Conservation (phyloP, 2,888 invertebrate species). For the Bembecia ichneumoniformis region DNA sequence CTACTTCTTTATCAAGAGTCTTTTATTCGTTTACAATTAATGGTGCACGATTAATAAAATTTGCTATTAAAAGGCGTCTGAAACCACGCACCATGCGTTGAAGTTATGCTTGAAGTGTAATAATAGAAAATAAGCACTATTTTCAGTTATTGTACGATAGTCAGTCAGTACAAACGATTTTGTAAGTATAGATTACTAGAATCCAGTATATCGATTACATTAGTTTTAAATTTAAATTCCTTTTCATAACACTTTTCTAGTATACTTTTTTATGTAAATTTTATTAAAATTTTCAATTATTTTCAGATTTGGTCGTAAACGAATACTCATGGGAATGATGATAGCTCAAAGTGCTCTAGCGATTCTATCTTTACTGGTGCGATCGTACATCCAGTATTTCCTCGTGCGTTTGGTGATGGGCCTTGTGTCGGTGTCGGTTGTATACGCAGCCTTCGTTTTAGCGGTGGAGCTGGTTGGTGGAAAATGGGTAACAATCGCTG, state of each 20-base stretch:
- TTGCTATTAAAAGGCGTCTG: no score
- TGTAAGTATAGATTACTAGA: no score
- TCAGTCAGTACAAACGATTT: no score
- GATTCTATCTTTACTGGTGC: slow-evolving; percentile 78
- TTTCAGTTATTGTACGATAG: no score
- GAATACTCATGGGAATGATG: slow-evolving; percentile 79
- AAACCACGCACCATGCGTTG: no score
- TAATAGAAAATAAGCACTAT: no score
- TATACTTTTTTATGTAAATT: background rate
- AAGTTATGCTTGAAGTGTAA: no score
- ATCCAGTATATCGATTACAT: no score
- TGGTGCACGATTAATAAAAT: no score
- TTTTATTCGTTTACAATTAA: no score
- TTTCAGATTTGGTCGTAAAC: slow-evolving; percentile 80
- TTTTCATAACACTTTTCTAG: no score
- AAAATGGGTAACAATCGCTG: slow-evolving; percentile 84
- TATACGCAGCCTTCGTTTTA: slow-evolving; percentile 84
- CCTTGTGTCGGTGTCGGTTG: slow-evolving; percentile 84
- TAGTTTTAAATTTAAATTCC: background rate
- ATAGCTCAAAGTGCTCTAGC: slow-evolving; percentile 78
- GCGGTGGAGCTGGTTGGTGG: slow-evolving; percentile 85
- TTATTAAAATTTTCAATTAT: slow-evolving; percentile 1
- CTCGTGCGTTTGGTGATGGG: slow-evolving; percentile 79
- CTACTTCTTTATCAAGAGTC: no score
- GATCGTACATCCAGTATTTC: slow-evolving; percentile 80